Percentiles rank a stretch among this genome's conserved stretches.
These are phyloP conservation scores for Melanerpes aurifrons DNA, from an alignment of 2,113 vertebrate species.

Conservation along the genomic window DNA sequence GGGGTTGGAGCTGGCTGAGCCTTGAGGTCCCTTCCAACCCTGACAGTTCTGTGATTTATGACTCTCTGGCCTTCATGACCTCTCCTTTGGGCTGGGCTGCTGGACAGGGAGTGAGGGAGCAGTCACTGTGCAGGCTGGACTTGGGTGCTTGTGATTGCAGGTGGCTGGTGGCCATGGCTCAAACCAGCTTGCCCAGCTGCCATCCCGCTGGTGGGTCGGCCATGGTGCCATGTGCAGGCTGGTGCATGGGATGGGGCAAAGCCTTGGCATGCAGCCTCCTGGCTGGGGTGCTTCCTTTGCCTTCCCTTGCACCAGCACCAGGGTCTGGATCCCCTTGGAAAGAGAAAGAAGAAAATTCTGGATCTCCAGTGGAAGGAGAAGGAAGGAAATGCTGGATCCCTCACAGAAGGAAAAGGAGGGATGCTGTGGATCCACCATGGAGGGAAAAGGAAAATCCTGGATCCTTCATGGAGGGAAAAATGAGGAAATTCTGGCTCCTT, in stretches of 20 bases:
- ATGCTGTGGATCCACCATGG: no score
- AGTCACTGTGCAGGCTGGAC: accelerated
- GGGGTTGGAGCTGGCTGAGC: no score
- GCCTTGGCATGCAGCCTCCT: accelerated
- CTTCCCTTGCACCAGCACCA: accelerated
- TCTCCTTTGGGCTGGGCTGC: neutral
- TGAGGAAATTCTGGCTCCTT: no score
- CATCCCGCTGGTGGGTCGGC: neutral
- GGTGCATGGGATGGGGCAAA: neutral
- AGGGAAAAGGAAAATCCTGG: no score
- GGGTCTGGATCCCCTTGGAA: neutral
- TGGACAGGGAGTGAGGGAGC: neutral
- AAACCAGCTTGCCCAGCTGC: neutral
- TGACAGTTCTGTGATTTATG: no score
- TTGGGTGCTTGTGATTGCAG: neutral
- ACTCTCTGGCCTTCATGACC: neutral
- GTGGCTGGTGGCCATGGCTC: neutral
- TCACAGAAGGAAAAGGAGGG: no score
- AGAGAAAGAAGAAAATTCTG: no score
- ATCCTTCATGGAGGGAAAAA: no score
- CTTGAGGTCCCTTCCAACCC: no score
- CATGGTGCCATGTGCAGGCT: accelerated
- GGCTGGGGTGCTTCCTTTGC: accelerated
- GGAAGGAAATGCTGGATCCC: no score
- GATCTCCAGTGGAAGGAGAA: no score